Base-by-base conservation (phyloP, 2,888 invertebrate species). In the Heliconius cydno region DNA sequence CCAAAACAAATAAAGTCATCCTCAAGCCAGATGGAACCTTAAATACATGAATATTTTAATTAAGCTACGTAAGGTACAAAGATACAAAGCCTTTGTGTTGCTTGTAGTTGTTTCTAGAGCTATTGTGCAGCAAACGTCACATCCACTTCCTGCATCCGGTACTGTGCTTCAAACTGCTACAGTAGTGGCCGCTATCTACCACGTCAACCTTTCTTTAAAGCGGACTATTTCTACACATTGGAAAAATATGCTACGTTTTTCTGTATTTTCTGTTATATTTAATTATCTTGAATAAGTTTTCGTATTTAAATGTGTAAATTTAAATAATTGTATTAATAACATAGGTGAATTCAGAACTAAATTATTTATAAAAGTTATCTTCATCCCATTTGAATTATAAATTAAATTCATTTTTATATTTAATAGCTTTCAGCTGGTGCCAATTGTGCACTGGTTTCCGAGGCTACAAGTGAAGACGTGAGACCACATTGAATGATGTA, bases 61-160 rank as follows among this genome's bases (percentile, higher is more conserved):
- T 79, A 75, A 79, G 41, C 75, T 60, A 79, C 30, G 68, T 63
- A 75, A 75, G 79, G 74, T 68, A 74, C 63, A 74, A 67, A 70
- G 66, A 38, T 68, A 70, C 68, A 75, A 68, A 75, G 79, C 67
- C 68, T 79, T 79, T 79, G 74, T 79, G 79, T 60, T 30, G 67
- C 38, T 68, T 74, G 75, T 83, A 83, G 84, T 82, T 83, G 84
- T 85, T 86, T 83, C 83, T 80, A 82, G 78, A 80, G 78, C 84
- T 82, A 84, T 83, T 87, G 87, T 89, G 85, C 86, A 86, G 86
- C 87, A 87, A 87, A 87, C 89, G 90, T 90, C 90, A 88, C 87
- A 85, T 87, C 85, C 87, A 87, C 88, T 86, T 90, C 89, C 89
- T 87, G 88, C 87, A 88, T 90, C 91, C 92, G 90, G 86, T 84